These are phyloP conservation scores for Leptonema lineaticorne DNA, from an alignment of 1,140 invertebrate genomes.

Conservation along the genomic window DNA sequence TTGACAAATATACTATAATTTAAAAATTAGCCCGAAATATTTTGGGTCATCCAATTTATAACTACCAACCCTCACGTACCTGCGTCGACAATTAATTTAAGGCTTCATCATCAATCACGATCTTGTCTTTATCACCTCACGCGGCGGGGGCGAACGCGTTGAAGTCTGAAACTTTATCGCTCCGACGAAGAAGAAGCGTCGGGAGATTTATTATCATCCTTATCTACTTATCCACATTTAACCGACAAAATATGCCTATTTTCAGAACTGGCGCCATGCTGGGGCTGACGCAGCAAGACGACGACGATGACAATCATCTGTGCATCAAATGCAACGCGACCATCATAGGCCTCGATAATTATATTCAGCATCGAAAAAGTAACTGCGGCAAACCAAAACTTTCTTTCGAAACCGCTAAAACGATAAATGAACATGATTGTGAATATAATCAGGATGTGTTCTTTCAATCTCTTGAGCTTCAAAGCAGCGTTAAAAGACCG, in stretches of 20 bases:
- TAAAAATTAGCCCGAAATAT: too few relatives aligned
- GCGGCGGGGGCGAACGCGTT: conserved; percentile 33
- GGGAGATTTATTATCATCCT: conserved; percentile 42
- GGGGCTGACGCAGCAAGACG: conserved; percentile 45
- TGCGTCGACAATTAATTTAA: conserved; percentile 43
- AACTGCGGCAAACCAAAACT: conserved; percentile 53
- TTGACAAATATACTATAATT: too few relatives aligned
- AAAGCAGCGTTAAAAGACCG: conserved; percentile 68
- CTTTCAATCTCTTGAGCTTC: conserved; percentile 80
- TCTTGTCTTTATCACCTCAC: conserved; percentile 41
- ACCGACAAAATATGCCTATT: conserved; percentile 30
- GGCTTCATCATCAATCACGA: conserved; percentile 42
- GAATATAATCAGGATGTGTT: conserved; percentile 68
- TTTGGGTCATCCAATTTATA: too few relatives aligned
- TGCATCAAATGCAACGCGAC: conserved; percentile 84
- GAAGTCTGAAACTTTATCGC: conserved; percentile 40
- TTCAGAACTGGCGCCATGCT: conserved; percentile 28
- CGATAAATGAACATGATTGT: conserved; percentile 42
- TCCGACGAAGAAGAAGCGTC: conserved; percentile 31
- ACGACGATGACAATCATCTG: conserved; percentile 76
- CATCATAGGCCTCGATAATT: conserved; percentile 77
- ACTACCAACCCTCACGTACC: conserved; percentile 21
- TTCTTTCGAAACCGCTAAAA: conserved; percentile 44
- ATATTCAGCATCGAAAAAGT: conserved; percentile 76
- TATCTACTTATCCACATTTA: conserved; percentile 39